Percentiles rank a stretch among this genome's conserved stretches.
Conservation (phyloP, 2,113 vertebrate species). For the Rousettus leschenaultii region DNA sequence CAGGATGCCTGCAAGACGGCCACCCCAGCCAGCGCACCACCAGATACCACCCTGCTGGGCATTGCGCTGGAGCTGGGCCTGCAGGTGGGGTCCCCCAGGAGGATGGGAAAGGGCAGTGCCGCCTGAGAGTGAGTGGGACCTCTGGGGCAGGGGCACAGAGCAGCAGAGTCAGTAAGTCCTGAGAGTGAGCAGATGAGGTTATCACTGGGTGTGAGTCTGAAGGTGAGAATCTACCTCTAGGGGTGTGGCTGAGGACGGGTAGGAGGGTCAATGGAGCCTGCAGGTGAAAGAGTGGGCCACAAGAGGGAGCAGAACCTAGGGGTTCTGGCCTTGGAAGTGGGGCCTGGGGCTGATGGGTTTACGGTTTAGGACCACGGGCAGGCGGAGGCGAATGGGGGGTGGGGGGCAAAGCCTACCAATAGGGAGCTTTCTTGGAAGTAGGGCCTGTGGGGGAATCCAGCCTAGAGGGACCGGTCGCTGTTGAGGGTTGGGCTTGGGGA, state of each 20-base stretch:
- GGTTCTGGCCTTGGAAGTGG: neutral
- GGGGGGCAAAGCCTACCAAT: neutral
- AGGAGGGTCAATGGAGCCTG: neutral
- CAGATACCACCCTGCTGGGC: slow-evolving; percentile 72
- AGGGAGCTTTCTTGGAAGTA: neutral
- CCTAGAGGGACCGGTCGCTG: neutral
- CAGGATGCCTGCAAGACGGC: slow-evolving; percentile 80
- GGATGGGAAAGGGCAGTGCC: rapidly evolving
- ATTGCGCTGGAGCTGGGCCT: slow-evolving; percentile 77
- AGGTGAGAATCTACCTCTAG: neutral
- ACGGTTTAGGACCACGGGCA: neutral
- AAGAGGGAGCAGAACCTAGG: neutral
- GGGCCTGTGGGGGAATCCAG: neutral
- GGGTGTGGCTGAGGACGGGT: neutral
- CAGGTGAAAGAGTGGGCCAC: neutral
- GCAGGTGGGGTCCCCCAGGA: slow-evolving; percentile 50
- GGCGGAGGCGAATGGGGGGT: neutral
- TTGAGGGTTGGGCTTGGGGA: neutral
- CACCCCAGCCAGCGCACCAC: slow-evolving; percentile 56
- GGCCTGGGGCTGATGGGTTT: neutral
- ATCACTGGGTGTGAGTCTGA: neutral
- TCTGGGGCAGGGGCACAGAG: neutral
- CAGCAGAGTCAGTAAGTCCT: neutral
- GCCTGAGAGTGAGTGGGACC: neutral
- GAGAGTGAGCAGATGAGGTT: neutral